These are phyloP conservation scores for Tachysurus fulvidraco DNA, from an alignment of 2,113 vertebrate genomes.

Conservation along the genomic window DNA sequence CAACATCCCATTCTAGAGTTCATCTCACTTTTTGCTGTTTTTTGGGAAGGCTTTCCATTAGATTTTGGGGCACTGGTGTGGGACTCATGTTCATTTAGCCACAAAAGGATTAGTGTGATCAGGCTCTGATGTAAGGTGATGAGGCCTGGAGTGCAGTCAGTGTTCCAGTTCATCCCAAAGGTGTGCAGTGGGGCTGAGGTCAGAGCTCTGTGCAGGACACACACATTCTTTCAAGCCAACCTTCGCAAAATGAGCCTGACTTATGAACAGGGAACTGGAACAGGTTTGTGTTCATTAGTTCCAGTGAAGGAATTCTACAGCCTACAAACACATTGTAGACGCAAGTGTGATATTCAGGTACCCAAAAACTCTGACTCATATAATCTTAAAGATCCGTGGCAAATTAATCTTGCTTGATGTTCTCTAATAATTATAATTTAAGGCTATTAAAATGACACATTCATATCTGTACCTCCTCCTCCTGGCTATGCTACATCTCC, in stretches of 20 bases:
- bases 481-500: background rate
- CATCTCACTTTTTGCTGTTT: background rate
- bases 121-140: background rate
- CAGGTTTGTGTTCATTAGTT: background rate
- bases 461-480: slow-evolving; percentile 1
- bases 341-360: background rate
- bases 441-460: too few relatives aligned
- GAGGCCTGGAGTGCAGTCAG: background rate
- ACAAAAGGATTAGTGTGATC: background rate
- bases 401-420: background rate
- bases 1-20: background rate
- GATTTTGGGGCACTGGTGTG: background rate
- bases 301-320: background rate
- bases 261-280: background rate
- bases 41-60: background rate
- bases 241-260: background rate
- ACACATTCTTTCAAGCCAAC: background rate
- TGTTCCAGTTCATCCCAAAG: background rate
- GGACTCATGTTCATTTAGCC: background rate
- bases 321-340: background rate
- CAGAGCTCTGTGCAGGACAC: background rate
- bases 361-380: background rate
- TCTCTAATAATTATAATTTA: background rate
- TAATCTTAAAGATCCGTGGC: background rate
- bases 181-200: background rate